Evolutionary conservation across 2,888 invertebrate genomes (phyloP).

Genomic region (Actias luna): DNA sequence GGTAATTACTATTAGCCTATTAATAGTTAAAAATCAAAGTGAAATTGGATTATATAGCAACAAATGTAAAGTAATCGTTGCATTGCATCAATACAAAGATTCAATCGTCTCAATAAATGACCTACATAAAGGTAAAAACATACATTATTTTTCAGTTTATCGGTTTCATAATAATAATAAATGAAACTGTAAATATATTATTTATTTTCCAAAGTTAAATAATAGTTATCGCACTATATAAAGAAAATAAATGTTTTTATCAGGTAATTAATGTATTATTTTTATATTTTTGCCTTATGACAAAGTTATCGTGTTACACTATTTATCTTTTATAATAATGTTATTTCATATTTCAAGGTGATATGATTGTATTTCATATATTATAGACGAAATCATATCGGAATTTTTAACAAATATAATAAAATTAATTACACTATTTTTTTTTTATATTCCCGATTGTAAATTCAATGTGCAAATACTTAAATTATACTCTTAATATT

Average conservation of each 20-base stretch:
- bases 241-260: constrained; percentile 22
- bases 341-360: constrained; percentile 55
- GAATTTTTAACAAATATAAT: background rate
- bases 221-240: constrained; percentile 28
- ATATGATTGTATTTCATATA: background rate
- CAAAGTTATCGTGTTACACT: constrained; percentile 60
- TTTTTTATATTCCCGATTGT: no score
- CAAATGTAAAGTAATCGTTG: background rate
- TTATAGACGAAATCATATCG: background rate
- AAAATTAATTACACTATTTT: no score
- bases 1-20: no score
- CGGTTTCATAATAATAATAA: constrained; percentile 5
- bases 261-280: constrained; percentile 36
- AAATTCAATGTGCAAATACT: no score
- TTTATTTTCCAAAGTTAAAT: constrained; percentile 43
- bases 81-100: background rate
- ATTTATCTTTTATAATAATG: constrained; percentile 69
- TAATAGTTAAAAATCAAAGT: background rate
- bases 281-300: constrained; percentile 49
- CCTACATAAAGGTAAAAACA: constrained; percentile 3
- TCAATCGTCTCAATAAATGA: constrained; percentile 2
- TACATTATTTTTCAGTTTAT: background rate
- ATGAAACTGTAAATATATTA: constrained; percentile 23
- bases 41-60: background rate
- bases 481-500: no score